A percentile compares a stretch with the other conserved stretches of the same genome.
Evolutionary conservation across 2,797 vertebrate genomes (phyloP).

Genomic region (Girardinus metallicus): DNA sequence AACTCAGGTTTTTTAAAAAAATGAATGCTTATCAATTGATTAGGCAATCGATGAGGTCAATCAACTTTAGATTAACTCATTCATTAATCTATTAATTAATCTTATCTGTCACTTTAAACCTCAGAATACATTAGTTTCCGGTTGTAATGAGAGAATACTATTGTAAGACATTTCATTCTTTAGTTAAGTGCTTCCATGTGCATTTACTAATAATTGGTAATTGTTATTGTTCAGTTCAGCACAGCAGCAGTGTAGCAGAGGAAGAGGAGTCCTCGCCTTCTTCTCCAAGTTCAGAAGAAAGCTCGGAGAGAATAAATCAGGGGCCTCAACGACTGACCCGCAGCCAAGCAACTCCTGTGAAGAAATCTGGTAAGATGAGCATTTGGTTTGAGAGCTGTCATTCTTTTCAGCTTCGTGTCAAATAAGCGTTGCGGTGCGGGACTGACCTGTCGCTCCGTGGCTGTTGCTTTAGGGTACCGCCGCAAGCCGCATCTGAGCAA

Average conservation of each 20-base stretch:
- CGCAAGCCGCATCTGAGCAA: conserved; percentile 83
- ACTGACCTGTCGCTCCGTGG: conserved; percentile 9
- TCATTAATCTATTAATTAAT: not conserved
- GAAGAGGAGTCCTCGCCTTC: conserved; percentile 87
- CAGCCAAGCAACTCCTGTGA: conserved; percentile 82
- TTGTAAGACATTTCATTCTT: not conserved
- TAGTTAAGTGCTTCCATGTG: not conserved
- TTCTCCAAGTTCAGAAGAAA: conserved; percentile 83
- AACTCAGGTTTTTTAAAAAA: too few relatives aligned
- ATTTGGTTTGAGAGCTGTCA: not conserved
- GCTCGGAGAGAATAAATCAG: conserved; percentile 73
- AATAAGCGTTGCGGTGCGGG: not conserved
- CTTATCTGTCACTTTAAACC: not conserved
- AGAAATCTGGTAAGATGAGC: conserved; percentile 74
- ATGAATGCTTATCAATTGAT: too few relatives aligned
- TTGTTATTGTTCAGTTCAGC: conserved; percentile 77
- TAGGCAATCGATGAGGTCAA: too few relatives aligned
- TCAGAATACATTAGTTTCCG: not conserved
- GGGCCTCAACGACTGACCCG: conserved; percentile 79
- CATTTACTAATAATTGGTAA: not conserved
- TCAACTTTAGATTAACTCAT: too few relatives aligned
- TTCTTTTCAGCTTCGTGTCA: not conserved
- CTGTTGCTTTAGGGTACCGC: conserved; percentile 57
- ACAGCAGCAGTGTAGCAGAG: conserved; percentile 79
- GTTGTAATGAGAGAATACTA: not conserved